These are phyloP conservation scores for Drosophila pseudotalamancana DNA, from an alignment of 2,888 invertebrate species.

Conservation along the genomic window DNA sequence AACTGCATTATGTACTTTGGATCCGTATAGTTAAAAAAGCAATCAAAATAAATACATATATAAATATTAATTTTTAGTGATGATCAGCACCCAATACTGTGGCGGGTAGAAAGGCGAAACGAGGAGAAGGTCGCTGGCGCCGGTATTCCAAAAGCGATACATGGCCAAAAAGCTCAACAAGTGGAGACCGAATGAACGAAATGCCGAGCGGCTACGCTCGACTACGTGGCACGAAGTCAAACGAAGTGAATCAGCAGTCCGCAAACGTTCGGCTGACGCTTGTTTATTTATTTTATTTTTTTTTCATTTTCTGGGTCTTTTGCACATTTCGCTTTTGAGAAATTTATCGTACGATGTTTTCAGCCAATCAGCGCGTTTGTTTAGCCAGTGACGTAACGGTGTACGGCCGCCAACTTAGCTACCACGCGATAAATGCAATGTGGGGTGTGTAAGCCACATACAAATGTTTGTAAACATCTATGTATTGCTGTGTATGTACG, in stretches of 20 bases:
- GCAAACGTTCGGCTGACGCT: constrained; percentile 32
- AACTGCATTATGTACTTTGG: constrained; percentile 27
- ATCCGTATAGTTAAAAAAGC: constrained; percentile 13
- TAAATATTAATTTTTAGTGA: constrained; percentile 19
- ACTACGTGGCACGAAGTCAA: constrained; percentile 66
- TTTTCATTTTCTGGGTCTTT: constrained; percentile 68
- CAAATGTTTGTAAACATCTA: constrained; percentile 8
- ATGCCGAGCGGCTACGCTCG: constrained; percentile 19
- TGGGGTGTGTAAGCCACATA: constrained; percentile 36
- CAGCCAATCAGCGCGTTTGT: constrained; percentile 81
- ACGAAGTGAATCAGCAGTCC: constrained; percentile 58
- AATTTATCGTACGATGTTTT: constrained; percentile 84
- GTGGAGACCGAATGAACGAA: constrained; percentile 38
- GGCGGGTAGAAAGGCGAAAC: not conserved
- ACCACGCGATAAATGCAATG: constrained; percentile 57
- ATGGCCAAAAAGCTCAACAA: constrained; percentile 59
- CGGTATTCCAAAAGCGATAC: constrained; percentile 31
- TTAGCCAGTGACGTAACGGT: constrained; percentile 82
- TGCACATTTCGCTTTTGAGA: constrained; percentile 69
- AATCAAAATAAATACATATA: constrained; percentile 19
- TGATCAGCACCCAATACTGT: not conserved
- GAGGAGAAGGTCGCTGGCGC: constrained; percentile 37
- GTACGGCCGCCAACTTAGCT: constrained; percentile 48
- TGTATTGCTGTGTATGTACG: not conserved
- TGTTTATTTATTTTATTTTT: constrained; percentile 49